Base-by-base conservation (phyloP, 1,140 invertebrate genomes). In the Holcopasites calliopsidis region DNA sequence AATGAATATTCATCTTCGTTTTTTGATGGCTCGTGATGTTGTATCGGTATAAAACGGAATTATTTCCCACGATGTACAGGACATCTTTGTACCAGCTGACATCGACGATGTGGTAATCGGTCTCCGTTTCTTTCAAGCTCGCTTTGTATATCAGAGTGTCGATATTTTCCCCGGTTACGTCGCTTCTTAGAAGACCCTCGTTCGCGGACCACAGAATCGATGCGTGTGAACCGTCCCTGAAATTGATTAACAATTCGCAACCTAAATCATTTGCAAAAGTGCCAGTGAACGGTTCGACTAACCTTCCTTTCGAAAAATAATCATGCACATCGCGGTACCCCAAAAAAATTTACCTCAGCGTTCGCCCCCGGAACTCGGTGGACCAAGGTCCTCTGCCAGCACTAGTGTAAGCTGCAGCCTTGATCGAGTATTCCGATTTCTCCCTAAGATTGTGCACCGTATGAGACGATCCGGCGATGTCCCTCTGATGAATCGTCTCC, bases 341-440 rank as follows among this genome's bases (percentile, higher is more conserved):
- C n/a, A n/a, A n/a, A 38, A 23, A 16, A n/a, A 62, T 38, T 60
- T 80, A 89, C 90, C 89, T 88, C 38, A 97, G 91, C 1, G 95
- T 97, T 85, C 93, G 94, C 1, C 95, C 94, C 0, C 92, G 89
- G 72, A 96, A 95, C 88, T 94, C 94, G 3, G 92, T 93, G 55
- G 96, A 97, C 96, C 96, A 98, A 1, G 96, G 94, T 65, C 95
- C 95, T 89, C 92, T 92, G 1, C 96, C 97, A 0, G 94, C 94
- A 54, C 92, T 88, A 2, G 96, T 97, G 57, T 95, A 95, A 0
- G 96, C 96, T 23, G 95, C 93, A 3, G 96, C 95, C 89, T 95
- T 95, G 21, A 98, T 93, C 1, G 93, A 89, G 88, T 98, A 98
- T 71, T 94, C 93, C 10, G 95, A 95, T 74, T 95, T 94, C 79